Conservation (phyloP, 2,113 vertebrate genomes). For the Lampris megalopsis region DNA sequence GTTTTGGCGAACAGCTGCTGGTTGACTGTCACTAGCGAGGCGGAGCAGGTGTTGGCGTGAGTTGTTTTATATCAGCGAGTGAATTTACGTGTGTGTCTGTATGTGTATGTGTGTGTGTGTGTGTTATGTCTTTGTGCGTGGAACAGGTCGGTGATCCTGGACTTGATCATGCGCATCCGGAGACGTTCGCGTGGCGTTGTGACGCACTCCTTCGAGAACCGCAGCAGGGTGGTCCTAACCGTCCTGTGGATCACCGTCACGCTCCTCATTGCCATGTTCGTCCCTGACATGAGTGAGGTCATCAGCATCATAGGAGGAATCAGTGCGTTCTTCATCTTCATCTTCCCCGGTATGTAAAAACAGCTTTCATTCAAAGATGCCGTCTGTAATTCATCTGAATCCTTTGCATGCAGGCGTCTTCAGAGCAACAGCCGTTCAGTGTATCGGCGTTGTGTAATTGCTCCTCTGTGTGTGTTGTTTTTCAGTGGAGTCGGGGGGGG, state of each 20-base stretch:
- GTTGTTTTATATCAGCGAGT: neutral
- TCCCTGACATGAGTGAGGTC: conserved; percentile 91
- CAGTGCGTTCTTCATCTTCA: conserved; percentile 97
- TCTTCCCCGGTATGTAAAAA: conserved; percentile 89
- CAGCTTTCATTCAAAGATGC: neutral
- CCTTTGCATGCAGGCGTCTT: too few species aligned
- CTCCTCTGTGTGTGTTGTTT: too few species aligned
- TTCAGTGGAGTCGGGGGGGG: too few species aligned
- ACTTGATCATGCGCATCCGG: conserved; percentile 78
- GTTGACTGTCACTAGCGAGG: neutral
- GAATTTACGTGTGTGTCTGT: neutral
- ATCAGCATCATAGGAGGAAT: conserved; percentile 91
- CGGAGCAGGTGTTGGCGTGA: neutral
- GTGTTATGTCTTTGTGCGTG: conserved; percentile 6
- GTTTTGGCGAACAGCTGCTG: neutral
- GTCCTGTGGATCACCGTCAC: conserved; percentile 88
- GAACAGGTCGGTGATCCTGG: conserved; percentile 88
- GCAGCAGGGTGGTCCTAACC: conserved; percentile 82
- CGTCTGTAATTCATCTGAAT: too few species aligned
- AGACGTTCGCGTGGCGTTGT: neutral
- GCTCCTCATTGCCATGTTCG: conserved; percentile 85
- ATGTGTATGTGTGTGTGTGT: neutral
- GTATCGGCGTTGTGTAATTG: too few species aligned
- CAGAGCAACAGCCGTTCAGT: too few species aligned
- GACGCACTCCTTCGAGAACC: conserved; percentile 67